Base-by-base conservation (phyloP, 35 echinoderm and acorn worm species). In the Patiria miniata region DNA sequence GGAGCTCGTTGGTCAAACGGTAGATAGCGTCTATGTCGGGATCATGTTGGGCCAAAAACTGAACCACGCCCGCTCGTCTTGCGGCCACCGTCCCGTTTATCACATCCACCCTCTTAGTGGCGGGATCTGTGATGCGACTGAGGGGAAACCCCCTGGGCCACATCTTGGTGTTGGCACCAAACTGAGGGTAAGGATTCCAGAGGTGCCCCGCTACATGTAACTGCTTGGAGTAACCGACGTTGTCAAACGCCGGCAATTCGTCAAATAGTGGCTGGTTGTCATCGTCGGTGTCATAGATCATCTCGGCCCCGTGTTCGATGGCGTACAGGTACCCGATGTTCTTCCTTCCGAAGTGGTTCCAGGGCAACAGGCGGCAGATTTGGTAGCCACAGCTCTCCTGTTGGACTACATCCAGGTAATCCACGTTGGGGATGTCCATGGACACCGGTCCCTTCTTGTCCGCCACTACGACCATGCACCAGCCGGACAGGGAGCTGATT, bases 311-410 rank as follows among this genome's bases (percentile, higher is more conserved):
- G 9, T 40, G 32, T 30, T 78, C 32, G 39, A 78, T 78, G 0
- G 77, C 77, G 18, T 37, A 78, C 32, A 78, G 23, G 77, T 78
- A 78, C 32, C 77, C 77, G 77, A 78, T 78, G 36, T 78, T 78
- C 39, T 78, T 78, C 16, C 77, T 17, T 6, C 39, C 19, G 39
- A 78, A 78, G 77, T 34, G 32, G 0, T 78, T 78, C 77, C 77
- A 78, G 36, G 77, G 77, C 6, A 78, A 29, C 5, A 78, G 32
- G 23, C 32, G 32, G 21, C 32, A 78, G 19, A 78, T 34, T 16
- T 18, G 39, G 8, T 34, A 40, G 16, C 39, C 9, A 5, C 32
- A 37, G 6, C 36, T 8, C 6, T 40, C 18, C 39, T 78, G 77
- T 34, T 78, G 18, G 18, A 10, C 39, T 18, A 40, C 32, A 29